These are phyloP conservation scores for Pseudomyrmex gracilis DNA, from an alignment of 1,140 invertebrate species.

Conservation along the genomic window DNA sequence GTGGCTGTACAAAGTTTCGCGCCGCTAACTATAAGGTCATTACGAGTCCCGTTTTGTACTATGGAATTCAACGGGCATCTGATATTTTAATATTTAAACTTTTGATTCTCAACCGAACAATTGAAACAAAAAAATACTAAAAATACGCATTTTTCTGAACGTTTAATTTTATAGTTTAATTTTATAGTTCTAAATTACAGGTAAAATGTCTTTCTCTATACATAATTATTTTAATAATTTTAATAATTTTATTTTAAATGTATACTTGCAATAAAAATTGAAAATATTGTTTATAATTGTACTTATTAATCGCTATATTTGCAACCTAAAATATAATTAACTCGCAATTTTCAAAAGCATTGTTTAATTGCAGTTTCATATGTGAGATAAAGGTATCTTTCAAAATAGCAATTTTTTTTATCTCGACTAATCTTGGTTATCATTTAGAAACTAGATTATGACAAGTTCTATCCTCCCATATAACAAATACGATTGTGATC, in stretches of 20 bases:
- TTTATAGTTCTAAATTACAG: neutral
- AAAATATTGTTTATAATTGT: neutral
- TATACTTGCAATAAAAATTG: neutral
- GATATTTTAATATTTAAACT: conserved; percentile 26
- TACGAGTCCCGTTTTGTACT: conserved; percentile 45
- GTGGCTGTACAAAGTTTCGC: conserved; percentile 54
- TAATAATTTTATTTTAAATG: conserved; percentile 29
- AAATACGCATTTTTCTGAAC: neutral
- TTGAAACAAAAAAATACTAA: neutral
- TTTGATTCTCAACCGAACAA: conserved; percentile 20
- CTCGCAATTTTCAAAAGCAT: neutral
- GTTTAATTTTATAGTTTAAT: neutral
- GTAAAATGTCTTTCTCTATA: neutral
- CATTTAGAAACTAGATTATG: neutral
- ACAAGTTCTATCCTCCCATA: neutral
- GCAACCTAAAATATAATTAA: conserved; percentile 2
- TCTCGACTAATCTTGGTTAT: neutral
- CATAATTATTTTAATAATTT: neutral
- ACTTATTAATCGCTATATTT: neutral
- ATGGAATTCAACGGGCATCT: conserved; percentile 43
- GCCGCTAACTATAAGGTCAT: conserved; percentile 43
- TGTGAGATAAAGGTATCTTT: neutral
- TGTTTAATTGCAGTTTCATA: conserved; percentile 28
- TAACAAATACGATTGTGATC: conserved; percentile 26
- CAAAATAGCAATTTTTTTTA: neutral